Evolutionary conservation across 1,140 invertebrate genomes (phyloP).

Genomic region (Lamellibrachia luymesi): DNA sequence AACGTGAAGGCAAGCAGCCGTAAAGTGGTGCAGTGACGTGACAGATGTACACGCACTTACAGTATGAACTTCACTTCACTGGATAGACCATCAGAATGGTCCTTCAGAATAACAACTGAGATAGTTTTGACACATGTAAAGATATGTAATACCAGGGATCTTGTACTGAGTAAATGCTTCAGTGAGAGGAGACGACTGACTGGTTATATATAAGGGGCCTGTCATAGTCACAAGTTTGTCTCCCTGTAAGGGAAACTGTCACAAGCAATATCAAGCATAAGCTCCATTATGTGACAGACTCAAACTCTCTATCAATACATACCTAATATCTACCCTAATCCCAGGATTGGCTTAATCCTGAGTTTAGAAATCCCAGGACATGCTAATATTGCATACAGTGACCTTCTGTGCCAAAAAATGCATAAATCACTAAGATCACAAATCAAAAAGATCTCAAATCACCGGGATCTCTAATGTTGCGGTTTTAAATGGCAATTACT

Average conservation of each 20-base stretch:
- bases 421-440: neutral
- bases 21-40: neutral
- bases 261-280: neutral
- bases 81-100: neutral
- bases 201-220: too few species aligned
- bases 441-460: neutral
- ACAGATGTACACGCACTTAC: neutral
- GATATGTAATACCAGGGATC: neutral
- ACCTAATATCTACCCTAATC: neutral
- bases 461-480: neutral
- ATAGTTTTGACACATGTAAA: neutral
- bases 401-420: too few species aligned
- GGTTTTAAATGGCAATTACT: neutral
- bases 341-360: neutral
- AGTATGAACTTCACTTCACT: neutral
- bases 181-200: neutral
- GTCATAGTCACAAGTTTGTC: too few species aligned
- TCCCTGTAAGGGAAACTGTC: neutral
- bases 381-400: neutral
- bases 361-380: neutral
- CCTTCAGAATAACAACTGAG: neutral
- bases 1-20: too few species aligned
- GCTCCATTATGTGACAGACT: too few species aligned
- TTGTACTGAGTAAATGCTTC: neutral
- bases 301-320: too few species aligned